phyloP scores from a whole-genome alignment of 2,797 vertebrate species.

The Taenioides sp. region DNA sequence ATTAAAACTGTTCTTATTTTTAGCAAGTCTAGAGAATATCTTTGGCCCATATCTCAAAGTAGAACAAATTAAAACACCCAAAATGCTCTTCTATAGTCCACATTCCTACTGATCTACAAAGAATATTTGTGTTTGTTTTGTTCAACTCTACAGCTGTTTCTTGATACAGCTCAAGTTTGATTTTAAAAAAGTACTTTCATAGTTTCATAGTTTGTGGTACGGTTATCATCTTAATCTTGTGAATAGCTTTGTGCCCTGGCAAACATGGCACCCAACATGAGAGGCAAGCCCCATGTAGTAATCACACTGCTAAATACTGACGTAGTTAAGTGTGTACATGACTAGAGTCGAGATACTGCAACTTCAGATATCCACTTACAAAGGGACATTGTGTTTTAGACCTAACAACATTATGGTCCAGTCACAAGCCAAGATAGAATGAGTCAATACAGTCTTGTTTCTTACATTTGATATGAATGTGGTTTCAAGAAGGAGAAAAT shows the following conservation, averaged over 20 bases:
- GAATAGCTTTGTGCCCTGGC: constrained; percentile 27
- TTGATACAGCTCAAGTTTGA: neutral
- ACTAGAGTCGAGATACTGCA: constrained; percentile 7
- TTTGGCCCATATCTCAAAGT: neutral
- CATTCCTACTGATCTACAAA: neutral
- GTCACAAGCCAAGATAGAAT: constrained; percentile 10
- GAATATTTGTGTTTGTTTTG: neutral
- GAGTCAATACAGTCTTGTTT: neutral
- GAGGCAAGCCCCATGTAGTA: constrained; percentile 6
- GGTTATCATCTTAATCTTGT: constrained; percentile 22
- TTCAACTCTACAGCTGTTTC: neutral
- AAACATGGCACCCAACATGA: constrained; percentile 22
- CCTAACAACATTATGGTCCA: constrained; percentile 16
- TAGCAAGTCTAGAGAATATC: neutral
- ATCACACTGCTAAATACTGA: constrained; percentile 30
- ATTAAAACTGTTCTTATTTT: neutral
- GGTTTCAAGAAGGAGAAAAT: neutral
- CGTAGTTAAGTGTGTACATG: constrained; percentile 13
- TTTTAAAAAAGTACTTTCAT: constrained; percentile 2
- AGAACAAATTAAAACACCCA: neutral
- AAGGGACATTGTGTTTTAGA: constrained; percentile 18
- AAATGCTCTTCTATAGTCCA: neutral
- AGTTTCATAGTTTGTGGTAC: too few species aligned
- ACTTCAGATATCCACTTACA: constrained; percentile 38
- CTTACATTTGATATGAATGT: neutral